Base-by-base conservation (phyloP, 2,113 vertebrate genomes). In the Bagarius yarrelli region DNA sequence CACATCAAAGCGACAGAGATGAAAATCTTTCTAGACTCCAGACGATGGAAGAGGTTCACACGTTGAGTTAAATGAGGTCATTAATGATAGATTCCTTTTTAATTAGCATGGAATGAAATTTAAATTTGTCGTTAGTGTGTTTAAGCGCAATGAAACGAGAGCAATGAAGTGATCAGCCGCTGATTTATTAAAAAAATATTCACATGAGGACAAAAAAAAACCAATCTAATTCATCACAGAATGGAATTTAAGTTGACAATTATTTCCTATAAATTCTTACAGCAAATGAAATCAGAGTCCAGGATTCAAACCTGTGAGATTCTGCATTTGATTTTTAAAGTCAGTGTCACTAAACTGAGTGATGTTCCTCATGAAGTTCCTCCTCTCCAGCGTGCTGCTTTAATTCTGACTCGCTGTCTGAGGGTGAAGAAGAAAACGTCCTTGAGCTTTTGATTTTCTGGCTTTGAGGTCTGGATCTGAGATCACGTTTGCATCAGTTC, bases 11-110 rank as follows among this genome's bases (percentile, higher is more conserved):
- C 30, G 36, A 2, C 23, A 27, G 61, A 36, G 61, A 56, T 79
- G 19, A 11, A 55, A 21, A 70, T 79, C 63, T 19, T 64, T 11
- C 77, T 30, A 8, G 53, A 57, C 64, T 70, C 44, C 76, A 78
- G 47, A 16, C 5, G 60, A 13, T 77, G n/a, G 11, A 5, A 1
- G 27, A 63, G 27, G 57, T 30, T 76, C 34, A 47, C 56, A 30
- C 30, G 76, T 66, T 47, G 21, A n/a, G 15, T 36, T n/a, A 19
- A 8, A 44, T 14, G 25, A 69, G 66, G n/a, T 47, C n/a, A 9
- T 70, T 47, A 70, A 47, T 1, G 64, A n/a, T n/a, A n/a, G n/a
- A n/a, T n/a, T n/a, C n/a, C n/a, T 67, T 19, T 40, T 18, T 4
- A 64, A 34, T 64, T 64, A 36, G 61, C 61, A 64, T 64, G 61